These are phyloP conservation scores for Metaphire vulgaris DNA, from an alignment of 1,140 invertebrate genomes.

Conservation along the genomic window DNA sequence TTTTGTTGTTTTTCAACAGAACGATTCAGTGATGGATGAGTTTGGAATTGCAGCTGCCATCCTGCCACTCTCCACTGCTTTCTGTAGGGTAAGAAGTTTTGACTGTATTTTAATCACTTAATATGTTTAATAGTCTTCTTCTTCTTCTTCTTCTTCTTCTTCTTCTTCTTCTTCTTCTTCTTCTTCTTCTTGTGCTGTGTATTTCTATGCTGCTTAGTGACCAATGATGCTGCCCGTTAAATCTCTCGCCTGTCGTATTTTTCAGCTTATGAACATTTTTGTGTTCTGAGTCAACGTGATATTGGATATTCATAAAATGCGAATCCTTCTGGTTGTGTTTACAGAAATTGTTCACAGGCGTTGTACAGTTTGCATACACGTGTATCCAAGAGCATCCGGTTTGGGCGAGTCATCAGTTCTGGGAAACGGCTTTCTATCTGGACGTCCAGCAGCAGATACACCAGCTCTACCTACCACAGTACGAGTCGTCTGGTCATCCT, in stretches of 20 bases:
- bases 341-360: conserved; percentile 87
- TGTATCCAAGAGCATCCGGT: conserved; percentile 93
- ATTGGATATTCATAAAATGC: too few relatives aligned
- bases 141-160: too few relatives aligned
- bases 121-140: too few relatives aligned
- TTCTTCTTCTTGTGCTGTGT: too few relatives aligned
- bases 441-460: conserved; percentile 92
- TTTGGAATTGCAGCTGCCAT: conserved; percentile 88
- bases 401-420: conserved; percentile 94
- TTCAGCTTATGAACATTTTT: too few relatives aligned
- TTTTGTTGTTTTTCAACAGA: conserved; percentile 50
- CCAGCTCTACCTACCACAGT: conserved; percentile 62
- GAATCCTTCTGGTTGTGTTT: too few relatives aligned
- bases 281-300: too few relatives aligned
- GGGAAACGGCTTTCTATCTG: conserved; percentile 90
- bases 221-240: too few relatives aligned
- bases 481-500: conserved; percentile 34
- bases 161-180: too few relatives aligned
- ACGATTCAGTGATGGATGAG: conserved; percentile 86
- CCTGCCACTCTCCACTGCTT: conserved; percentile 83
- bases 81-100: conserved; percentile 74
- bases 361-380: conserved; percentile 97
- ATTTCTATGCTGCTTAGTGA: too few relatives aligned
- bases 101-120: too few relatives aligned
- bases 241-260: too few relatives aligned